These are phyloP conservation scores for Pammene aurita DNA, from an alignment of 2,888 invertebrate species.

Conservation along the genomic window DNA sequence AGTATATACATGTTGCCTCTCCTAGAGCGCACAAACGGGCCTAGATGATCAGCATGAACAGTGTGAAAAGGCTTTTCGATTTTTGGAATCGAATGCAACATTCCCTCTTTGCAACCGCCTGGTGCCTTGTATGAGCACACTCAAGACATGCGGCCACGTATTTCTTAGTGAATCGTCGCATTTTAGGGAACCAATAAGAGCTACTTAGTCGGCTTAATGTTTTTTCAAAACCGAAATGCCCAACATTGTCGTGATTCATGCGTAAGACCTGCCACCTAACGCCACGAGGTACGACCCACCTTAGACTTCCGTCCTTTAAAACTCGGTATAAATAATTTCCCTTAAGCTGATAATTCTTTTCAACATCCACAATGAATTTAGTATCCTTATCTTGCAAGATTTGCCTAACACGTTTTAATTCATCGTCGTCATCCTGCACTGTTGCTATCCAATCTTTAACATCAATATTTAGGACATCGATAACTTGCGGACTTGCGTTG, in stretches of 20 bases:
- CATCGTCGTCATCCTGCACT: neutral
- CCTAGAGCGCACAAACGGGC: conserved; percentile 1
- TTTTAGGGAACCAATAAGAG: conserved; percentile 5
- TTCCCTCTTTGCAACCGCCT: neutral
- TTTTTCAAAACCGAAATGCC: conserved; percentile 5
- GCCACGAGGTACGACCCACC: neutral
- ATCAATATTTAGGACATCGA: too few relatives aligned
- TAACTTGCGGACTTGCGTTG: too few relatives aligned
- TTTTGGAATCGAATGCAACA: neutral
- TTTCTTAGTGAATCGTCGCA: neutral
- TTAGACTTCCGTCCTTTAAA: neutral
- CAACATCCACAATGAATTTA: too few relatives aligned
- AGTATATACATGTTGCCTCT: neutral
- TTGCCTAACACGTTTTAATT: too few relatives aligned
- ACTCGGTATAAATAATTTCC: neutral
- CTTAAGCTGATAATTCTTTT: too few relatives aligned
- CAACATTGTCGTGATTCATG: neutral
- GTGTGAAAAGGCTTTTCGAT: neutral
- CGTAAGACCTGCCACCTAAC: neutral
- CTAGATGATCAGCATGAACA: conserved; percentile 1
- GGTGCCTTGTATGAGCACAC: conserved; percentile 3
- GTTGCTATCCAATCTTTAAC: neutral
- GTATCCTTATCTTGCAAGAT: too few relatives aligned
- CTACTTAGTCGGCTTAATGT: neutral
- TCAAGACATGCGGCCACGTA: neutral